Evolutionary conservation across 2,888 invertebrate genomes (phyloP), one percentile per base, ranked within the genome.

Genomic region (Brachynemurus nebulosus): DNA sequence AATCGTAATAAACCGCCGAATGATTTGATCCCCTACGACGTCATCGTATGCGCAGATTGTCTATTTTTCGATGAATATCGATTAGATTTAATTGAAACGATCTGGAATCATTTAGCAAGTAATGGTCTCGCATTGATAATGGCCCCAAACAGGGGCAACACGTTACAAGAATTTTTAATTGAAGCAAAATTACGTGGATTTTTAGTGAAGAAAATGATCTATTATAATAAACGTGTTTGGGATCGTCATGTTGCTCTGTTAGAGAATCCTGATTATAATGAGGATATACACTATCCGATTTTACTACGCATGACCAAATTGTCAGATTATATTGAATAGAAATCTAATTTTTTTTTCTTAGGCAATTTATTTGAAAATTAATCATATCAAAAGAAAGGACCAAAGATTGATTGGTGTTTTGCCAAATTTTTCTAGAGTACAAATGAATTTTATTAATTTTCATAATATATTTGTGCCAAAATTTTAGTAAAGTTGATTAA

Each of bases 41-140:
- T 76, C 39, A 74, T 86, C 40, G 65, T 86, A 8, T 81, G 82
- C 56, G 85, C 86, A 2, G 86, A 86, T 61, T 86, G 84, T 58
- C 61, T 84, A 46, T 85, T 84, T 65, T 84, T 84, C 59, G 83
- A 84, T 57, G 81, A 82, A 45, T 76, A 76, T 1, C 68, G 83
- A 36, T 62, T 70, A 20, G 76, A 78, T 50, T 65, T 84, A 49
- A 76, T 81, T 25, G 71, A 76, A 49, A 78, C 80, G 42, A 74
- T 84, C 50, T 74, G 74, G 70, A 68, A 70, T 48, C 72, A 72
- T 57, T 60, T 84, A 53, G 65, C 72, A 11, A 62, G 66, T 14
- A 63, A 67, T 56, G 85, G 86, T 1, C 59, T 76, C 40, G 83
- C 79, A 2, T 64, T 83, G 48, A 71, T 86, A 35, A 81, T 86